phyloP scores from a whole-genome alignment of 2,113 vertebrate genomes.

The Aviceda subcristata region DNA sequence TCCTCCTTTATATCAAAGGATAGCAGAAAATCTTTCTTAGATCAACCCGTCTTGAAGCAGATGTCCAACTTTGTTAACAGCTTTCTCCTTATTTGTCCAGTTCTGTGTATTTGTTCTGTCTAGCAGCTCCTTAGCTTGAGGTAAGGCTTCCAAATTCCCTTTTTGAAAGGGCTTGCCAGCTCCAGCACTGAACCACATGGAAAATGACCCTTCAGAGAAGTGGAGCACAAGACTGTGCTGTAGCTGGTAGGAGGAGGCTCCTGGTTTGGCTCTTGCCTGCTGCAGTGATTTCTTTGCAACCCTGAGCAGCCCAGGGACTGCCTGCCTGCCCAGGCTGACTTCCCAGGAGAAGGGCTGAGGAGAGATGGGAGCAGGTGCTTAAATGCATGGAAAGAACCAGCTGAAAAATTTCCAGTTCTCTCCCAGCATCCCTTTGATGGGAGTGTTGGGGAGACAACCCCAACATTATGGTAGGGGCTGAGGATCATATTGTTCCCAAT shows the following conservation, averaged over 20 bases:
- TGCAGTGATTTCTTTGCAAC: neutral
- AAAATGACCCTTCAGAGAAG: neutral
- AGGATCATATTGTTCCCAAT: neutral
- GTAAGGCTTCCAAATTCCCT: neutral
- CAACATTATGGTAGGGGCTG: neutral
- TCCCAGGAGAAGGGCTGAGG: neutral
- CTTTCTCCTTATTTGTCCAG: neutral
- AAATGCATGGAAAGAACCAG: neutral
- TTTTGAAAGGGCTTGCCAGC: neutral
- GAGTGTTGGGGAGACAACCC: neutral
- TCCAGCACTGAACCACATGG: neutral
- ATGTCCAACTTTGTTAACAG: neutral
- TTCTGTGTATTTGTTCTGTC: neutral
- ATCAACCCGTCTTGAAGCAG: neutral
- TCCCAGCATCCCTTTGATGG: neutral
- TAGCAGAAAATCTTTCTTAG: neutral
- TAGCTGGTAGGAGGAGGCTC: neutral
- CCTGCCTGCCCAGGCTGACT: neutral
- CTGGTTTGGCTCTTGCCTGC: neutral
- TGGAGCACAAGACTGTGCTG: accelerated
- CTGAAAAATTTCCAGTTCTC: neutral
- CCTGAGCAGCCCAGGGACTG: neutral
- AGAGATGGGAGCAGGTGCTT: neutral
- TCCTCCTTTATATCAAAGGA: neutral
- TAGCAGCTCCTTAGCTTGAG: neutral